Conservation (phyloP, 2,888 invertebrate species). For the Elgonia sp. region DNA sequence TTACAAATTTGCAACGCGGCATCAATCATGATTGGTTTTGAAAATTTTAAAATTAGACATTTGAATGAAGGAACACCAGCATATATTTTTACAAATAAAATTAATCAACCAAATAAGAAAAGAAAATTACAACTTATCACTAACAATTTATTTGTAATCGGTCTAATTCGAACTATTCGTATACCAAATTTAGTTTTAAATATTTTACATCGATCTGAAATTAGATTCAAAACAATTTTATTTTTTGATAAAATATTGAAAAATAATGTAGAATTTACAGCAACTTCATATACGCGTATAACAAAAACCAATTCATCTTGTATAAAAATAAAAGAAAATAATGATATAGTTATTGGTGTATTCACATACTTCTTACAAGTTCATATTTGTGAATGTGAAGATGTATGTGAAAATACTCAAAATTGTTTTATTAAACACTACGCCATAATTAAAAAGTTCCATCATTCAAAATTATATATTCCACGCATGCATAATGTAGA, state of each 20-base stretch:
- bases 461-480: no score
- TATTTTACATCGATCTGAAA: not conserved
- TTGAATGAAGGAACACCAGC: no score
- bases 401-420: no score
- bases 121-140: no score
- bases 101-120: not conserved
- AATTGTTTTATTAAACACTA: no score
- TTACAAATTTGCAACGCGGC: no score
- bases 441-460: no score
- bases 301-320: slow-evolving; percentile 12
- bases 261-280: not conserved
- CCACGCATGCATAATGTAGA: no score
- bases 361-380: slow-evolving; percentile 2
- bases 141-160: not conserved
- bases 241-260: not conserved
- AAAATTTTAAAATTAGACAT: no score
- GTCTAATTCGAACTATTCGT: not conserved
- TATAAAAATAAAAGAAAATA: not conserved
- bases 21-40: no score
- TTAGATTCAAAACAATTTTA: not conserved
- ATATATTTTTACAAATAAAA: no score
- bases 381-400: not conserved
- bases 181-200: not conserved
- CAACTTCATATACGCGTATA: not conserved
- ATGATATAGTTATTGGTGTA: not conserved